Conservation (phyloP, 2,113 vertebrate species). For the Cyprinodon variegatus region DNA sequence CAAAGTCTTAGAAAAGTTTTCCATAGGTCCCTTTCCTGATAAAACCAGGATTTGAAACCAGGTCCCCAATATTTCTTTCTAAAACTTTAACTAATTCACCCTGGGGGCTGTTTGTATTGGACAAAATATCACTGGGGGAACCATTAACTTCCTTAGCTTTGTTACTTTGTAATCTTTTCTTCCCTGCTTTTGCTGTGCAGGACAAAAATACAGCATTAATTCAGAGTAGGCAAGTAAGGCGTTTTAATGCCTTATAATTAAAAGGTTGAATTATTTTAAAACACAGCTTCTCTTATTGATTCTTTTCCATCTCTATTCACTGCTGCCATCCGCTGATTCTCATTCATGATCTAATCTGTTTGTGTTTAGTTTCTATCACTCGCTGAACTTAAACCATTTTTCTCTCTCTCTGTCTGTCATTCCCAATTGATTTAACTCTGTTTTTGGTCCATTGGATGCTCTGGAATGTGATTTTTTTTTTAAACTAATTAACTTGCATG, state of each 20-base stretch:
- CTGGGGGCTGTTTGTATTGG: too few species aligned
- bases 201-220: not conserved
- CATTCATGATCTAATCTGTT: conserved; percentile 14
- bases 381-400: conserved; percentile 22
- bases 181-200: not conserved
- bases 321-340: not conserved
- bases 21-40: too few species aligned
- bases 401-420: not conserved
- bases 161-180: not conserved
- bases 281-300: not conserved
- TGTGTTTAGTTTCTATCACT: conserved; percentile 9
- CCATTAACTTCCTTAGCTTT: not conserved
- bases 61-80: too few species aligned
- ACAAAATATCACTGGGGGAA: not conserved
- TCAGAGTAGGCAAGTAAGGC: not conserved
- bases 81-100: too few species aligned
- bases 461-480: not conserved
- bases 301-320: not conserved
- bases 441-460: conserved; percentile 4
- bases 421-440: not conserved
- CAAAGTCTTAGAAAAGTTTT: too few species aligned
- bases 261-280: not conserved
- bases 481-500: not conserved
- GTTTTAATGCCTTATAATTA: too few species aligned
- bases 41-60: too few species aligned